Base-by-base conservation (phyloP, 35 echinoderm and acorn worm genomes). In the Nesometra sesokonis region DNA sequence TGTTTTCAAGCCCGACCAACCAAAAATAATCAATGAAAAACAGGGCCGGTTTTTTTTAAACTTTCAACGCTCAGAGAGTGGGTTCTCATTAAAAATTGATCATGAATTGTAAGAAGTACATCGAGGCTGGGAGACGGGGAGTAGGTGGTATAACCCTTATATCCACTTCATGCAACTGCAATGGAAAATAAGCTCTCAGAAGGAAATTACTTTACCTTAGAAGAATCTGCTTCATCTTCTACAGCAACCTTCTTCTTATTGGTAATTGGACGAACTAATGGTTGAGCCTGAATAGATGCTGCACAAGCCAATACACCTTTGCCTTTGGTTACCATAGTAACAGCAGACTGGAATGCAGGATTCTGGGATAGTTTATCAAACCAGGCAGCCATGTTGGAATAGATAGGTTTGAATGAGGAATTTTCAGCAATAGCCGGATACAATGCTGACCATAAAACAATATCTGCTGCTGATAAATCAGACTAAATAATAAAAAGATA, bases 281-380 rank as follows among this genome's bases (percentile, higher is more conserved):
- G 95, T 76, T 93, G 95, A 77, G 95, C 89, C 32, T 91, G 38
- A 46, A 98, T 93, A 31, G 95, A 88, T 33, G 57, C 85, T 78
- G 94, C 94, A 84, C 93, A 87, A 32, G 92, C 87, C 23, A 35
- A 33, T 32, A 89, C 90, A 21, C 92, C 92, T 46, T 91, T 88
- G 15, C 90, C 89, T 29, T 89, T 57, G 67, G 95, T 98, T 32
- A 98, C 90, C 38, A 30, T 77, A 77, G 92, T 32, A 82, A 98
- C 90, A 36, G 89, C 90, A 39, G 81, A 46, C 39, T 82, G 33
- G 86, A 93, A 94, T 76, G 85, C 81, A 27, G 85, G 84, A 34
- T 87, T 40, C 0, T 46, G 57, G 46, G 36, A 35, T 37, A 98
- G 90, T n/a, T 83, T 85, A 87, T 88, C 32, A 88, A 91, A 91